Evolutionary conservation across 2,797 vertebrate species (phyloP), one percentile per base, ranked within the genome.

Genomic region (Benthosema pterotum): DNA sequence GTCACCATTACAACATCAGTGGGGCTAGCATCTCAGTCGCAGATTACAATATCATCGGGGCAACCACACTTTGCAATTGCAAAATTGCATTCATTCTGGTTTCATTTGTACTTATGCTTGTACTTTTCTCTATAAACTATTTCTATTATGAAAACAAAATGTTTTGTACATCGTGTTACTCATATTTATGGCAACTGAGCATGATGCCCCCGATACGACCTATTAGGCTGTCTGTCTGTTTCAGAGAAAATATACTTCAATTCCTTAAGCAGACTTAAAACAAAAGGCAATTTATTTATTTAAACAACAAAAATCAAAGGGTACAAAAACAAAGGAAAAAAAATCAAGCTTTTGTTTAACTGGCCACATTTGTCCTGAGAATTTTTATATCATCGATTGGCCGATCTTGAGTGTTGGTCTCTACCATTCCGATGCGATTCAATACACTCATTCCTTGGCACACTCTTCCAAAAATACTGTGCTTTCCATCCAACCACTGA

Each of bases 401-500:
- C 2, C 96, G 93, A 84, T 98, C 97, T 83, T 99, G 97, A 38
- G 92, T 83, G 53, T 93, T 96, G 0, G 96, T 98, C 76, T 97
- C 96, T 69, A 97, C 96, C 95, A 98, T 95, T 53, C 97, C 97
- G 8, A 98, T 91, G 14, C 96, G 91, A 65, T 94, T 96, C 63
- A 99, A 84, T 60, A 97, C 92, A 0, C 92, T 90, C 13, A 98
- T 94, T 11, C 97, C 96, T 74, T 98, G 94, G 70, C 49, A 90
- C 7, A 99, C 94, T 60, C 96, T 92, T n/a, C 96, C 97, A 18
- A 98, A 98, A 74, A 99, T 97, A 75, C 77, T 97, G 88, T 99
- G 97, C 49, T 98, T 98, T 53, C 94, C 95, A 8, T 98, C 96
- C 3, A 98, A 86, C 97, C 97, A 98, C 83, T 97, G 96, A 2